Evolutionary conservation across 92 coral and sea anemone genomes (phyloP).

Genomic region (Zoanthus sociatus): DNA sequence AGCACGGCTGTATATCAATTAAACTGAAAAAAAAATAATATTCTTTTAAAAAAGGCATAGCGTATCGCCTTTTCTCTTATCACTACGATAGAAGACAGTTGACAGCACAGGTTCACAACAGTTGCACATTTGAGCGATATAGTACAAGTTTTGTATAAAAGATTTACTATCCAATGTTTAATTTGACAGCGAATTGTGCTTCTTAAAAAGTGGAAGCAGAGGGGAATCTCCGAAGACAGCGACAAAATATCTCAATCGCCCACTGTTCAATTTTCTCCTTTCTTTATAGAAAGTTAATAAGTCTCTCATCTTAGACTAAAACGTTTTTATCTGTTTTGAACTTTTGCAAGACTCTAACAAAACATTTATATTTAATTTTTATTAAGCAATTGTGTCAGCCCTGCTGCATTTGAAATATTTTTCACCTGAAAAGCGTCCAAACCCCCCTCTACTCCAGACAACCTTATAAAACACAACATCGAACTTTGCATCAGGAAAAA

Average conservation of each 20-base stretch:
- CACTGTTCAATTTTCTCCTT: background rate
- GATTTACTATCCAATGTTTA: background rate
- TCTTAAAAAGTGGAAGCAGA: background rate
- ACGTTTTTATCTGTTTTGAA: too few relatives aligned
- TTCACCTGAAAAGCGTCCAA: background rate
- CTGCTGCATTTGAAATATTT: background rate
- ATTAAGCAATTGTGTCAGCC: background rate
- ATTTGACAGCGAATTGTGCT: background rate
- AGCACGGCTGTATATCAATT: background rate
- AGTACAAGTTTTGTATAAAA: background rate
- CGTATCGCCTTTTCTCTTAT: background rate
- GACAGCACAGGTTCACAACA: constrained; percentile 10
- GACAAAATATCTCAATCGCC: background rate
- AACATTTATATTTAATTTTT: background rate
- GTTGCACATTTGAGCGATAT: background rate
- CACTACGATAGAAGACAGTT: background rate
- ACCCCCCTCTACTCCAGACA: background rate
- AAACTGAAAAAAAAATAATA: background rate
- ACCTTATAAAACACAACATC: background rate
- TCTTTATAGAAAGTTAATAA: background rate
- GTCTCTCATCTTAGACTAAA: too few relatives aligned
- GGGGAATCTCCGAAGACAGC: background rate
- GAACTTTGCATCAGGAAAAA: constrained; percentile 2
- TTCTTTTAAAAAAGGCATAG: background rate
- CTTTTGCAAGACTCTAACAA: background rate